Evolutionary conservation across 2,888 invertebrate species (phyloP).

Genomic region (Gymnoscelis rufifasciata): DNA sequence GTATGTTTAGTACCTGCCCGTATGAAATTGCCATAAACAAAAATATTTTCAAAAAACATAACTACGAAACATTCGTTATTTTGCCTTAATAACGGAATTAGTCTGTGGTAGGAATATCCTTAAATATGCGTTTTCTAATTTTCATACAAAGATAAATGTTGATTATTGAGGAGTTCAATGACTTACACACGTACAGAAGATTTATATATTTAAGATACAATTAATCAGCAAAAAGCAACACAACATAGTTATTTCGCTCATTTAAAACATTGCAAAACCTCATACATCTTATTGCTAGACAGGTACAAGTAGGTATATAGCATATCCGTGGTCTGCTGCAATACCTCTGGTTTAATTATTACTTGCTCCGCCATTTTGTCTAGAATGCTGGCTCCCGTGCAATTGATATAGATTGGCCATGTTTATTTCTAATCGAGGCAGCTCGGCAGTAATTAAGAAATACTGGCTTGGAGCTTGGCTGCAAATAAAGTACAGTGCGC

Average conservation of each 20-base stretch:
- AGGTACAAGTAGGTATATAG: constrained; percentile 30
- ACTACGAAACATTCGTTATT: too few relatives aligned
- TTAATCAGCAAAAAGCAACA: too few relatives aligned
- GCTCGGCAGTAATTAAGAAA: constrained; percentile 15
- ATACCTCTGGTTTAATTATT: constrained; percentile 31
- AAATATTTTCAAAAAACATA: too few relatives aligned
- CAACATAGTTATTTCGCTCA: constrained; percentile 8
- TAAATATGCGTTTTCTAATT: too few relatives aligned
- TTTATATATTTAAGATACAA: neutral
- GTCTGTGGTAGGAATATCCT: too few relatives aligned
- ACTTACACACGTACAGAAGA: too few relatives aligned
- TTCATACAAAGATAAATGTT: too few relatives aligned
- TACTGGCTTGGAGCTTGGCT: neutral
- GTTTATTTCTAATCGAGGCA: constrained; percentile 21
- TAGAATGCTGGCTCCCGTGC: constrained; percentile 19
- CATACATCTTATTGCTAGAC: constrained; percentile 26
- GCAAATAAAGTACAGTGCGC: too few relatives aligned
- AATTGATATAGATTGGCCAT: constrained; percentile 28
- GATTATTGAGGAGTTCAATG: too few relatives aligned
- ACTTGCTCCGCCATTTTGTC: constrained; percentile 19
- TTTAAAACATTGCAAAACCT: constrained; percentile 25
- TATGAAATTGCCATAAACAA: too few relatives aligned
- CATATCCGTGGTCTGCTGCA: constrained; percentile 23
- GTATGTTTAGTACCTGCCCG: too few relatives aligned
- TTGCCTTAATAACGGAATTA: too few relatives aligned